A percentile compares a stretch with the other conserved stretches of the same genome.
These are phyloP conservation scores for Eupithecia inturbata DNA, from an alignment of 2,888 invertebrate genomes.

Conservation along the genomic window DNA sequence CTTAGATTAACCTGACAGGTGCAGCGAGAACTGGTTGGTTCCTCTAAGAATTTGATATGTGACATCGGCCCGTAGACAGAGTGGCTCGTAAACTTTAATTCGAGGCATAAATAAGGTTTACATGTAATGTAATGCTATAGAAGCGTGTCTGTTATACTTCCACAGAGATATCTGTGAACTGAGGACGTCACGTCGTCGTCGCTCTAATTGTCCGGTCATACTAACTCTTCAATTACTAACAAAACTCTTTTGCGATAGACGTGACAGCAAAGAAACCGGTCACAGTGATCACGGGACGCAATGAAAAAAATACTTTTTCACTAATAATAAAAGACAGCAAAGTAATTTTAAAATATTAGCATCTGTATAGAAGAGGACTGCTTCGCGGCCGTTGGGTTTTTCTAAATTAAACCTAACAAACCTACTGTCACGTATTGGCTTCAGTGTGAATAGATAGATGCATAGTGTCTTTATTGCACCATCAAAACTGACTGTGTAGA, in stretches of 20 bases:
- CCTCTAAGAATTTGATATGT: conserved; percentile 71
- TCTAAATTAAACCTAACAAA: no score
- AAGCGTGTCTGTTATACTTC: neutral
- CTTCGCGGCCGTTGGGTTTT: no score
- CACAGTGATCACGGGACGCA: no score
- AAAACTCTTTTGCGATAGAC: neutral
- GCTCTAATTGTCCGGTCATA: neutral
- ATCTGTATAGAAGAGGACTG: no score
- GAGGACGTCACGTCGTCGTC: neutral
- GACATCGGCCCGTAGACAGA: conserved; percentile 70
- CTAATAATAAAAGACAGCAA: no score
- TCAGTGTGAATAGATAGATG: no score
- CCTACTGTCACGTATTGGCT: no score
- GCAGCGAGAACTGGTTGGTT: conserved; percentile 68
- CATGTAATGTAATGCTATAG: conserved; percentile 55
- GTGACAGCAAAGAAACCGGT: neutral
- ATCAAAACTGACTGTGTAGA: no score
- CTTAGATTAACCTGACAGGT: conserved; percentile 73
- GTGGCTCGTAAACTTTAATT: conserved; percentile 75
- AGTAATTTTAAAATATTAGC: no score
- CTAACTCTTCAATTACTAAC: neutral
- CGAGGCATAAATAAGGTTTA: conserved; percentile 75
- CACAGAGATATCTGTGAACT: neutral
- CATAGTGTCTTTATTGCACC: no score
- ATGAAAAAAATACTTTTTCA: no score